Conservation (phyloP, 1,140 invertebrate genomes). For the Rhyacophila brunnea region DNA sequence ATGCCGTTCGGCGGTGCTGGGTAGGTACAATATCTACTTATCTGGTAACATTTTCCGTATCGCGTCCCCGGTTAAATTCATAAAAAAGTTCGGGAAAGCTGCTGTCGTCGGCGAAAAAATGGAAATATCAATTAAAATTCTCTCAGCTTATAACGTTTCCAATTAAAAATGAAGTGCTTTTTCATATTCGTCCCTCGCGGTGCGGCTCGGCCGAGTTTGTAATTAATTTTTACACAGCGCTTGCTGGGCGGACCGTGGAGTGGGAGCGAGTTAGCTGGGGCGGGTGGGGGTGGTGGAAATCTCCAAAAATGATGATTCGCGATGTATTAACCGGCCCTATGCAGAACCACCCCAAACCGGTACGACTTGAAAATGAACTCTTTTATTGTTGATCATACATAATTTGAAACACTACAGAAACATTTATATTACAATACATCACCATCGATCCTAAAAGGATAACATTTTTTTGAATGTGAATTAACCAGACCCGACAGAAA, state of each 20-base stretch:
- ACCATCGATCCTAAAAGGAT: too few relatives aligned
- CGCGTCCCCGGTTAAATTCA: slow-evolving; percentile 7
- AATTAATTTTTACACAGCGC: slow-evolving; percentile 33
- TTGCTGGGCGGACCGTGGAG: background rate
- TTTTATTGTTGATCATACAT: too few relatives aligned
- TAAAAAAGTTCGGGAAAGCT: slow-evolving; percentile 8
- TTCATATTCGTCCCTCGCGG: slow-evolving; percentile 31
- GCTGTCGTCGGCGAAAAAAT: slow-evolving; percentile 18
- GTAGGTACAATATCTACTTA: too few relatives aligned
- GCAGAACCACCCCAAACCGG: too few relatives aligned
- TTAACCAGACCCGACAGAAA: too few relatives aligned
- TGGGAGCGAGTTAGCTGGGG: background rate
- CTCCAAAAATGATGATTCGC: slow-evolving; percentile 12
- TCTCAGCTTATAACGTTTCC: slow-evolving; percentile 35
- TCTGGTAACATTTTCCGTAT: slow-evolving; percentile 1
- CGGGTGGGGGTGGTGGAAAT: background rate
- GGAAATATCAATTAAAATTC: slow-evolving; percentile 36
- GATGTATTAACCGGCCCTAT: slow-evolving; percentile 5
- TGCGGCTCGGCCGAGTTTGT: slow-evolving; percentile 17
- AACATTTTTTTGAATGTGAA: too few relatives aligned
- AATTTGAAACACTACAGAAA: too few relatives aligned
- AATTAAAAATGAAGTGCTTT: slow-evolving; percentile 35
- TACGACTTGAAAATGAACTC: too few relatives aligned
- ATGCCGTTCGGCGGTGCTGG: too few relatives aligned
- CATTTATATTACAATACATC: too few relatives aligned